These are phyloP conservation scores for Xiphophorus birchmanni DNA, from an alignment of 2,797 vertebrate genomes.

Conservation along the genomic window DNA sequence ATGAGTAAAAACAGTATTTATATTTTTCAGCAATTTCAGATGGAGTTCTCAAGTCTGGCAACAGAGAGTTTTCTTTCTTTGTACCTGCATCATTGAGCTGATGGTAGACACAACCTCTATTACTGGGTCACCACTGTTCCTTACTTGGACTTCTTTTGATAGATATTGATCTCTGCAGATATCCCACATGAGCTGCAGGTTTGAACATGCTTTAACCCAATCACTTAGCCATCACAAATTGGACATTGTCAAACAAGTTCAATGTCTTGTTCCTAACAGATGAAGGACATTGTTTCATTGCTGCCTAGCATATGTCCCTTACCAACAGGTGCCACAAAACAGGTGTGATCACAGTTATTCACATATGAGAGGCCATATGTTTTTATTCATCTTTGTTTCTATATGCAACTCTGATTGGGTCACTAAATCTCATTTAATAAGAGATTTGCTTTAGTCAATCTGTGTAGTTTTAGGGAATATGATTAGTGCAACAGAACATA, in stretches of 20 bases:
- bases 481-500: background rate
- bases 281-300: background rate
- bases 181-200: background rate
- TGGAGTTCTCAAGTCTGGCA: background rate
- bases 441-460: background rate
- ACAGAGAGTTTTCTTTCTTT: background rate
- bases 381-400: background rate
- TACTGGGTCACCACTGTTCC: background rate
- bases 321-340: background rate
- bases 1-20: background rate
- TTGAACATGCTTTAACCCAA: background rate
- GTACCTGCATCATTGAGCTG: background rate
- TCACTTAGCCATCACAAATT: background rate
- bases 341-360: background rate
- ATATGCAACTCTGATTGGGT: background rate
- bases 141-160: background rate
- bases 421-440: background rate
- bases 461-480: background rate
- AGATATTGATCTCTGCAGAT: background rate
- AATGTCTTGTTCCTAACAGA: background rate
- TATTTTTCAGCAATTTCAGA: background rate
- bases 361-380: background rate
- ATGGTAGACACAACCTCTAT: background rate
- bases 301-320: background rate
- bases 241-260: background rate